A percentile compares a stretch with the other conserved stretches of the same genome.
phyloP scores from a whole-genome alignment of 2,888 invertebrate genomes.

The Eristalinus sepulchralis region DNA sequence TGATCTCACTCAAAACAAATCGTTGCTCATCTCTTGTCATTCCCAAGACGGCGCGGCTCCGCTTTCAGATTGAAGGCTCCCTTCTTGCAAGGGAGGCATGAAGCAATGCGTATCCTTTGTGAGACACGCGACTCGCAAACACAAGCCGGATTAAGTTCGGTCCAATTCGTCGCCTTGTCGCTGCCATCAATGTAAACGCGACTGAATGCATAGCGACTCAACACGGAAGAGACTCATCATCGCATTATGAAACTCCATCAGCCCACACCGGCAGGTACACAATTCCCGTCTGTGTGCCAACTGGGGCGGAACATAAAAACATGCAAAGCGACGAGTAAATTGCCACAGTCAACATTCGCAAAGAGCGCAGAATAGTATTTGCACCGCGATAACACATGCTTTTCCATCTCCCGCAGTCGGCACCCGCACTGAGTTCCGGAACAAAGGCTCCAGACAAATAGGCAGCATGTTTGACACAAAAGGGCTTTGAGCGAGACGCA shows the following conservation, averaged over 20 bases:
- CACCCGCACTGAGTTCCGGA: neutral
- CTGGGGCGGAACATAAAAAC: slow-evolving; percentile 1
- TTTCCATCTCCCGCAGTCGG: neutral
- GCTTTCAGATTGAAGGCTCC: neutral
- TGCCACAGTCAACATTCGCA: slow-evolving; percentile 5
- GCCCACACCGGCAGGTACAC: neutral
- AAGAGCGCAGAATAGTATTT: neutral
- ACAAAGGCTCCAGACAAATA: neutral
- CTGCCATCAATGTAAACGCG: neutral
- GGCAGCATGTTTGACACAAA: slow-evolving; percentile 20
- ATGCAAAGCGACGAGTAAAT: neutral
- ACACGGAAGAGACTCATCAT: neutral
- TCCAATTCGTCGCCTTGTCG: neutral
- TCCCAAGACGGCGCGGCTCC: neutral
- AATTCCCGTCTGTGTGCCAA: neutral
- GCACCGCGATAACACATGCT: slow-evolving; percentile 16
- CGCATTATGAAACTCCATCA: neutral
- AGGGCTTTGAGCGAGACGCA: neutral
- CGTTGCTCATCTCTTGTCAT: neutral
- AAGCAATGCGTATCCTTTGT: neutral
- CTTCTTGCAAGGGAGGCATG: neutral
- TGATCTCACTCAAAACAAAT: neutral
- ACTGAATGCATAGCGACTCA: neutral
- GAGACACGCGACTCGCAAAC: neutral
- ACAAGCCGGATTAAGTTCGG: neutral